phyloP scores from a whole-genome alignment of 2,113 vertebrate genomes.

The Hippocampus comes region DNA sequence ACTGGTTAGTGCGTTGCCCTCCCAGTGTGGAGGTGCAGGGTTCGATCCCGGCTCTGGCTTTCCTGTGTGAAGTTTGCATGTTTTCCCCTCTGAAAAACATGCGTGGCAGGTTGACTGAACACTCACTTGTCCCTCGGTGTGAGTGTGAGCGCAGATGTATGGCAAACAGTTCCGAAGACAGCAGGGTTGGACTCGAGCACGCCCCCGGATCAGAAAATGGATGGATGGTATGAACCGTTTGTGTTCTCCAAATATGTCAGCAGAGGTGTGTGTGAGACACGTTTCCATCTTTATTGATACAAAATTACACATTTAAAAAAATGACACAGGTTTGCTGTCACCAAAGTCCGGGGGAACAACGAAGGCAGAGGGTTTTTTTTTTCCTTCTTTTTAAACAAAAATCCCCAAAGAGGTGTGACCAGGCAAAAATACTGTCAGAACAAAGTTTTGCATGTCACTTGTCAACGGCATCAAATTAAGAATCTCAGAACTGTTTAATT shows the following conservation, averaged over 20 bases:
- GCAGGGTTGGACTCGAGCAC: too few relatives aligned
- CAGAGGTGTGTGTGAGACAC: conserved; percentile 35
- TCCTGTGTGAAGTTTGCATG: too few relatives aligned
- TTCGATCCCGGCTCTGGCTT: too few relatives aligned
- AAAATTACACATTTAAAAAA: conserved; percentile 60
- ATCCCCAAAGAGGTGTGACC: conserved; percentile 28
- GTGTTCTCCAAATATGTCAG: conserved; percentile 48
- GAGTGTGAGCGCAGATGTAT: too few relatives aligned
- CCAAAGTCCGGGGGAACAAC: conserved; percentile 23
- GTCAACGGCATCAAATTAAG: conserved; percentile 69
- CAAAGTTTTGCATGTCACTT: conserved; percentile 28
- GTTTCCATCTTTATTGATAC: conserved; percentile 47
- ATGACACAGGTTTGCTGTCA: conserved; percentile 37
- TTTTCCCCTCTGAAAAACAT: too few relatives aligned
- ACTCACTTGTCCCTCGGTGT: too few relatives aligned
- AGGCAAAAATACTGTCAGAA: conserved; percentile 63
- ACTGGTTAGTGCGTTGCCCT: too few relatives aligned
- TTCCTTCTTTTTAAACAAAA: conserved; percentile 34
- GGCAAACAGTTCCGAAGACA: too few relatives aligned
- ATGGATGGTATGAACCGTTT: too few relatives aligned
- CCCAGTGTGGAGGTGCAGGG: too few relatives aligned
- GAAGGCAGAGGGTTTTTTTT: conserved; percentile 14
- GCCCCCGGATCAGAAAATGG: too few relatives aligned
- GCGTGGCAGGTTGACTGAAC: too few relatives aligned
- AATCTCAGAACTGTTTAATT: conserved; percentile 29